These are phyloP conservation scores for Notocelia uddmanniana DNA, from an alignment of 2,888 invertebrate genomes.

Conservation along the genomic window DNA sequence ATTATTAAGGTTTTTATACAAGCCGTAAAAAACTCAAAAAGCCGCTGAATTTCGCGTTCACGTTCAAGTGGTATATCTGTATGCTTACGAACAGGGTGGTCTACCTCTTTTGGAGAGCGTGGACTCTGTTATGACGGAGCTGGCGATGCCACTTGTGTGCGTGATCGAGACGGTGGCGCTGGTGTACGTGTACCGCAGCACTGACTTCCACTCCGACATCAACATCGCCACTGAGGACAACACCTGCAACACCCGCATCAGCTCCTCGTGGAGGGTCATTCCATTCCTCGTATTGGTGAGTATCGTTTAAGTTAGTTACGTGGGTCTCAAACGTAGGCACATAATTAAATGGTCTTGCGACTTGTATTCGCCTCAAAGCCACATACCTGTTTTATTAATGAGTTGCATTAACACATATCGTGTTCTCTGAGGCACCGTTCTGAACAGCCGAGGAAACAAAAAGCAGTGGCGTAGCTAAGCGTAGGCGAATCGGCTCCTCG, in stretches of 20 bases:
- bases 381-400: too few relatives aligned
- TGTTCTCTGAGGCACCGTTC: too few relatives aligned
- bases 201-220: conserved; percentile 75
- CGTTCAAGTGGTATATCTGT: background rate
- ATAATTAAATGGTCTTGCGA: too few relatives aligned
- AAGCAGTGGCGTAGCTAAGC: too few relatives aligned
- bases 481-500: too few relatives aligned
- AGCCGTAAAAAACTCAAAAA: too few relatives aligned
- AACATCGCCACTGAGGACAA: conserved; percentile 75
- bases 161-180: conserved; percentile 67
- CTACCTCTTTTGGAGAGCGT: conserved; percentile 71
- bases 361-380: too few relatives aligned
- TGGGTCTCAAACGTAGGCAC: too few relatives aligned
- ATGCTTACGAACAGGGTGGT: conserved; percentile 62
- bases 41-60: too few relatives aligned
- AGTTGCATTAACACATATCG: too few relatives aligned
- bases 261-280: conserved; percentile 68
- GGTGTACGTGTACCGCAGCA: conserved; percentile 69
- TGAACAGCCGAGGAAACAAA: too few relatives aligned
- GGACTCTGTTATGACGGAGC: conserved; percentile 66
- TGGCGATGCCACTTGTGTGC: conserved; percentile 65
- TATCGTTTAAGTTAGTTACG: conserved; percentile 11
- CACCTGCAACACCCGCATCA: conserved; percentile 66
- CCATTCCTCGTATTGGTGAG: conserved; percentile 69
- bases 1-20: too few relatives aligned